Percentiles rank a stretch among this genome's conserved stretches.
Conservation (phyloP, 2,113 vertebrate species). For the Salvelinus namaycush region DNA sequence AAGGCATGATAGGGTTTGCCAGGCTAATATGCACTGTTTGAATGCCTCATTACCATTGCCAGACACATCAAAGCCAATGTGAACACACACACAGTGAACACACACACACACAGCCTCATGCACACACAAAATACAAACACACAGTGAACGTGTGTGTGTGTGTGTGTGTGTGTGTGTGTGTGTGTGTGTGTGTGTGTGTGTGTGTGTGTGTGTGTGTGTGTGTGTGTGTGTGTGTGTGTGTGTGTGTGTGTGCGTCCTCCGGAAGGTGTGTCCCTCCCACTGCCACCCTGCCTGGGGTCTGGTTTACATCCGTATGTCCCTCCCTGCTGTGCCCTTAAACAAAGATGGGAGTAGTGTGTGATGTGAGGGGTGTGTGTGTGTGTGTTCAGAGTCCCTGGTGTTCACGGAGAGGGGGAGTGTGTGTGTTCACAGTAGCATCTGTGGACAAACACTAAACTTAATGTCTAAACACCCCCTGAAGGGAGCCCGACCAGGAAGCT, state of each 20-base stretch:
- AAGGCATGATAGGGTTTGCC: not conserved
- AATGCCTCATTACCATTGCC: constrained; percentile 11
- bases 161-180: not conserved
- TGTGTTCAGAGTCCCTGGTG: constrained; percentile 19
- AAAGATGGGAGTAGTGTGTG: constrained; percentile 35
- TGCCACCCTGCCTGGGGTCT: constrained; percentile 38
- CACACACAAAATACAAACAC: constrained; percentile 14
- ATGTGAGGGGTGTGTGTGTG: constrained; percentile 21
- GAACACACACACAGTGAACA: not conserved
- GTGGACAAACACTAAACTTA: constrained; percentile 26
- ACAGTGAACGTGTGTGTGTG: too few relatives aligned
- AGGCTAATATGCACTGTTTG: constrained; percentile 5
- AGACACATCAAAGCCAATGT: constrained; percentile 29
- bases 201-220: too few relatives aligned
- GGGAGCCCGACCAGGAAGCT: not conserved
- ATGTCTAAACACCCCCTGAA: constrained; percentile 33
- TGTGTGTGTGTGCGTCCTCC: not conserved
- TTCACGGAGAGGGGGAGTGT: constrained; percentile 24
- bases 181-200: too few relatives aligned
- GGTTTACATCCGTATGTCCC: constrained; percentile 49
- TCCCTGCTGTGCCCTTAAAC: constrained; percentile 23
- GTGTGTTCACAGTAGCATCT: constrained; percentile 47
- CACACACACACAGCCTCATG: constrained; percentile 18
- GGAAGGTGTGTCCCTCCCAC: not conserved
- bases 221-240: not conserved